phyloP scores from a whole-genome alignment of 2,113 vertebrate species.

The Perca schrenkii region DNA sequence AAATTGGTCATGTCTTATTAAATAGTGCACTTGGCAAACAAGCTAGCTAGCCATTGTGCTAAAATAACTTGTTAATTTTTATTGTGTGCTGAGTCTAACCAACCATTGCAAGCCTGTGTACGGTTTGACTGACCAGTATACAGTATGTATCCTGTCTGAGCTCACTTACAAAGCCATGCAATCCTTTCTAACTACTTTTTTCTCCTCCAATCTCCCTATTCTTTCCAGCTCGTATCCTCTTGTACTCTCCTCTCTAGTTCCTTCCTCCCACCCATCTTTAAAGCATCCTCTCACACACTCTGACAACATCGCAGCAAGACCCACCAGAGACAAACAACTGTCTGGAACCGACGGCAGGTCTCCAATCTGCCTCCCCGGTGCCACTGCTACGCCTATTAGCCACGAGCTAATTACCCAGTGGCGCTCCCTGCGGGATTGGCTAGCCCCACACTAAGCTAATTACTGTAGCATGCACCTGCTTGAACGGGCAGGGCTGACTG shows the following conservation, averaged over 20 bases:
- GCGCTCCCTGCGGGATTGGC: conserved; percentile 32
- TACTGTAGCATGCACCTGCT: conserved; percentile 48
- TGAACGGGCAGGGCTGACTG: conserved; percentile 4
- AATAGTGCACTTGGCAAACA: neutral
- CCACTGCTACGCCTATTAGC: conserved; percentile 56
- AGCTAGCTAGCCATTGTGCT: neutral
- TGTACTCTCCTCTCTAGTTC: neutral
- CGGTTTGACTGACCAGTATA: neutral
- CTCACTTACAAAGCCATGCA: too few species aligned
- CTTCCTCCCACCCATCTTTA: neutral
- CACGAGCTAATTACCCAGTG: conserved; percentile 54
- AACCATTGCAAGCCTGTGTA: too few species aligned
- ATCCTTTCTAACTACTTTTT: neutral
- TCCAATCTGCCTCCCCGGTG: conserved; percentile 32
- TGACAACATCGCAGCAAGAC: conserved; percentile 3
- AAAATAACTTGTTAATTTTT: neutral
- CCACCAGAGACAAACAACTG: conserved; percentile 36
- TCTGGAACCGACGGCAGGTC: conserved; percentile 38
- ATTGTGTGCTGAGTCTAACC: neutral
- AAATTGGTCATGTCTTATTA: neutral
- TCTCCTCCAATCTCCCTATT: neutral
- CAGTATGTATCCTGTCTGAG: too few species aligned
- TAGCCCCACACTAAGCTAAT: conserved; percentile 56
- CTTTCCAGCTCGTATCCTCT: neutral
- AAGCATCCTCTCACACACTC: neutral